These are phyloP conservation scores for Clarias magur DNA, from an alignment of 2,113 vertebrate genomes.

Conservation along the genomic window DNA sequence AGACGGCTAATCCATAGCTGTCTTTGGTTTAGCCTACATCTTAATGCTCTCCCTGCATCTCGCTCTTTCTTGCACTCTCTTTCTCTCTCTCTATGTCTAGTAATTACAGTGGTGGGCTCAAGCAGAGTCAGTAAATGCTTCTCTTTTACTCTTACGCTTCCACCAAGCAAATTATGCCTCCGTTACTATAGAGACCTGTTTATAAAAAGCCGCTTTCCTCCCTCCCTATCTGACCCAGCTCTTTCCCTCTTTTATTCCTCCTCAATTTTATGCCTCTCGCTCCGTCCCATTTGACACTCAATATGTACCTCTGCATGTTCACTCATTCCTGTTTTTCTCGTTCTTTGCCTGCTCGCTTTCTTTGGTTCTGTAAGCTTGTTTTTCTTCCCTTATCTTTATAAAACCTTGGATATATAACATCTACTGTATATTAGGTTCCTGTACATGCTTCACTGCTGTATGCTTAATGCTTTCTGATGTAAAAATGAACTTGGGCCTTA, in stretches of 20 bases:
- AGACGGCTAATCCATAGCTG: background rate
- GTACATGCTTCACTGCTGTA: background rate
- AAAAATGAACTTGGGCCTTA: too few species aligned
- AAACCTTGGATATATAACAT: conserved; percentile 1
- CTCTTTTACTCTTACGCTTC: conserved; percentile 61
- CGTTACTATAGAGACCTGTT: conserved; percentile 78
- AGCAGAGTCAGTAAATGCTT: conserved; percentile 78
- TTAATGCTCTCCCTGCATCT: background rate
- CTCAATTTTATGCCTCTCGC: conserved; percentile 44
- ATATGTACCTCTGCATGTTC: conserved; percentile 36
- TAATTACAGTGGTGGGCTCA: conserved; percentile 81
- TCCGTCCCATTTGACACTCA: conserved; percentile 51
- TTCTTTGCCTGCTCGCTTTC: background rate
- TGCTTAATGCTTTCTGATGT: background rate
- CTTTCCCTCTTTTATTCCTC: conserved; percentile 30
- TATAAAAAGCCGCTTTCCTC: conserved; percentile 67
- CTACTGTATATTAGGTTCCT: background rate
- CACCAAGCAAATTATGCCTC: conserved; percentile 74
- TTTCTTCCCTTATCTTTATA: conserved; percentile 3
- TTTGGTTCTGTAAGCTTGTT: background rate
- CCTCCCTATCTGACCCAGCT: conserved; percentile 50
- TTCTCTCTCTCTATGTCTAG: conserved; percentile 53
- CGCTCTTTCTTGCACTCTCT: conserved; percentile 2
- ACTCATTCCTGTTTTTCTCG: conserved; percentile 19
- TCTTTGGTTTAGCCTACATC: conserved; percentile 21